Percentiles rank a stretch among this genome's conserved stretches.
Evolutionary conservation across 2,797 vertebrate genomes (phyloP).

Genomic region (Tangara arthus): DNA sequence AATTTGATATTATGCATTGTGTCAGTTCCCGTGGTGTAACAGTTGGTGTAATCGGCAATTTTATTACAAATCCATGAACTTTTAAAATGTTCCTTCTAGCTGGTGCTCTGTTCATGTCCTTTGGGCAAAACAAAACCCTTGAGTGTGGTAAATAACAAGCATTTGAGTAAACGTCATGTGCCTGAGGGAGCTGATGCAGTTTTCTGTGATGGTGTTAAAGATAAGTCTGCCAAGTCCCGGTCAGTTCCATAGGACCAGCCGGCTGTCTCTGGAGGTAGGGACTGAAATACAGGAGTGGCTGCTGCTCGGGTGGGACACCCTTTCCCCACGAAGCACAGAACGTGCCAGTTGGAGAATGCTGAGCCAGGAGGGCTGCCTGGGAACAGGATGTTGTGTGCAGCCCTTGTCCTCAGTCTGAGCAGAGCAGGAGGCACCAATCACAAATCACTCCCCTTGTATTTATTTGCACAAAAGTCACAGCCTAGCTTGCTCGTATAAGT

Average conservation of each 20-base stretch:
- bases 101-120: neutral
- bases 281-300: neutral
- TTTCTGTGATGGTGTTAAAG: neutral
- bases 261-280: neutral
- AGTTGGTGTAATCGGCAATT: neutral
- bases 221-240: neutral
- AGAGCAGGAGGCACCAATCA: constrained; percentile 20
- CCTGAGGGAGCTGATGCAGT: constrained; percentile 17
- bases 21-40: neutral
- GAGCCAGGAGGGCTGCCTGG: neutral
- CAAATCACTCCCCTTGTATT: constrained; percentile 25
- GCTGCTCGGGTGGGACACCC: neutral
- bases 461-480: constrained; percentile 31
- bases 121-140: constrained; percentile 15
- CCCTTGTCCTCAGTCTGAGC: neutral
- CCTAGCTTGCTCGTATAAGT: neutral
- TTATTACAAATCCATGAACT: constrained; percentile 25
- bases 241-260: neutral
- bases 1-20: neutral
- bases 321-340: fast-evolving
- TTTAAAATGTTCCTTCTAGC: neutral
- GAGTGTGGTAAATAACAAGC: neutral
- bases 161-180: neutral
- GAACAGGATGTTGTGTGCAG: neutral
- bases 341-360: neutral